Evolutionary conservation across 2,113 vertebrate species (phyloP), one percentile per base, ranked within the genome.

Genomic region (Myotis yumanensis): DNA sequence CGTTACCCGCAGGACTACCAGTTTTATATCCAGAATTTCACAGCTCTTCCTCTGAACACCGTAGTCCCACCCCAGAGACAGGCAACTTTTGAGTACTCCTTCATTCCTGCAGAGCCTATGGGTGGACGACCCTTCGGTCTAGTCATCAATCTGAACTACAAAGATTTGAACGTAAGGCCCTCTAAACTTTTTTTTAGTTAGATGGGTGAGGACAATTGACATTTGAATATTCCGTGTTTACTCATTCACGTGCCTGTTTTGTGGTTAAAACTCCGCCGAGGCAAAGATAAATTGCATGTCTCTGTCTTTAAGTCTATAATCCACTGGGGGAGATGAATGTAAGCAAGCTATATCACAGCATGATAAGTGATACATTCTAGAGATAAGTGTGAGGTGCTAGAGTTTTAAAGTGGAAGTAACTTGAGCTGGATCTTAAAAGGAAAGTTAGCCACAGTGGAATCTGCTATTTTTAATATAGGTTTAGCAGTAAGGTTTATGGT

Each of bases 21-120:
- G 98, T 99, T 99, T 97, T 99, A 99, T 89, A 99, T 99, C 97
- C 99, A 99, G 98, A 99, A 99, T 98, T 99, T 99, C 98, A 99
- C 99, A 0, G 99, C 99, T 30, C 99, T 99, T 12, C 98, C 99
- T 97, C 98, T 99, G 73, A 99, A 99, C 85, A 99, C 97, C 0
- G 96, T 99, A 22, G 99, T 99, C 64, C 99, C 99, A 6, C 98
- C 99, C 1, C 98, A 99, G 97, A 98, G 98, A 93, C 99, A 99
- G 98, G 99, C 99, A 64, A 99, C 99, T 0, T 99, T 99, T 68
- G 99, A 99, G 97, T 99, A 99, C 66, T 99, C 99, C 66, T 99
- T 99, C 98, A 99, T 99, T 97, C 99, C 99, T 0, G 99, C 99
- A 0, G 99, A 99, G 95, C 99, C 99, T 0, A 99, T 99, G 99